These are phyloP conservation scores for Condylura cristata DNA, from an alignment of 2,113 vertebrate genomes.

Conservation along the genomic window DNA sequence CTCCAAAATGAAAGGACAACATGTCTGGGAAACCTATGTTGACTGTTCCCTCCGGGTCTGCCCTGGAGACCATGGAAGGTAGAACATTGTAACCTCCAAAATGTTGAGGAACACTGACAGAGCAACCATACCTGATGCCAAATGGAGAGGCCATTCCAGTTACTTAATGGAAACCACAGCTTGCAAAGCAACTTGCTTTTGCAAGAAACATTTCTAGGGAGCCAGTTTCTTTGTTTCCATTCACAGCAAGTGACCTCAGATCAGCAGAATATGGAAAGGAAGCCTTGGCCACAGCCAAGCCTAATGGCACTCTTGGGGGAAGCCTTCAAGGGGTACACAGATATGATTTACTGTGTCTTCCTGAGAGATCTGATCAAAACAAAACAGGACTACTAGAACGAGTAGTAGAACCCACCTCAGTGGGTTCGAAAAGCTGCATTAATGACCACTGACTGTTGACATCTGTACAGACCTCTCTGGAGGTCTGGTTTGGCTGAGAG, in stretches of 20 bases:
- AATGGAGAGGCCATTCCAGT: slow-evolving; percentile 65
- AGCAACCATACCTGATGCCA: slow-evolving; percentile 53
- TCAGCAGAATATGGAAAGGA: slow-evolving; percentile 61
- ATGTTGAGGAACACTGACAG: slow-evolving; percentile 13
- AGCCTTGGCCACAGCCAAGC: not conserved
- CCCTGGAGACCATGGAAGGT: slow-evolving; percentile 49
- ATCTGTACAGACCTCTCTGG: not conserved
- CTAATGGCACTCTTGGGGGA: not conserved
- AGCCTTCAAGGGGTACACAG: not conserved
- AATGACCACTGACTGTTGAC: not conserved
- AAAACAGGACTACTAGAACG: not conserved
- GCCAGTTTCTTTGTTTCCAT: slow-evolving; percentile 66
- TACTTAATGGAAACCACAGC: slow-evolving; percentile 73
- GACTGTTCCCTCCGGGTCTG: not conserved
- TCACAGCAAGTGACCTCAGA: slow-evolving; percentile 51
- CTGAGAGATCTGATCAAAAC: not conserved
- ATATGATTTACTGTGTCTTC: not conserved
- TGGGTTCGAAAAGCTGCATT: not conserved
- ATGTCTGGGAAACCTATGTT: not conserved
- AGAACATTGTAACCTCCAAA: slow-evolving; percentile 35
- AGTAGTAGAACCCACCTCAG: too few relatives aligned
- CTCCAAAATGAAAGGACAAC: not conserved
- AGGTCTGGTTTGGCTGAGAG: not conserved
- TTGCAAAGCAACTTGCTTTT: slow-evolving; percentile 72
- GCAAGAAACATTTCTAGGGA: slow-evolving; percentile 55